Evolutionary conservation across 1,140 invertebrate genomes (phyloP), one percentile per base, ranked within the genome.

Genomic region (Oncopeltus fasciatus): DNA sequence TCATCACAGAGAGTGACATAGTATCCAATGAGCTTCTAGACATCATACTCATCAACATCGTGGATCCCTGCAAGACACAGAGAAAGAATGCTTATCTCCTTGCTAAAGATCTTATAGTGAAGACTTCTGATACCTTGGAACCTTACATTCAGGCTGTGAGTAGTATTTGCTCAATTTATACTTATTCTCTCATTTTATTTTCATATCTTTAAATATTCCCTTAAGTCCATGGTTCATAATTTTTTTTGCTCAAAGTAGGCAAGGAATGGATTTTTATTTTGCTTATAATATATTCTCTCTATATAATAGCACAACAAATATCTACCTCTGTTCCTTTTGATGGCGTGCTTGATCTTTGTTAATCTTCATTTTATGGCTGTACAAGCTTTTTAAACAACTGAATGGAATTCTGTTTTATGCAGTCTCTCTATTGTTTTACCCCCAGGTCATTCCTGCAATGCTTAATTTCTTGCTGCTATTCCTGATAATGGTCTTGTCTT

Each of bases 1-100:
- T 98, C 4, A 92, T 98, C 63, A 90, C 88, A 9, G 95, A 98
- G 75, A 92, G 92, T 21, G 95, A 98, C 71, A 86, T 90, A 66
- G 88, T 98, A 9, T 93, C 91, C 61, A 91, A 93, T 70, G 92
- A 96, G 74, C 75, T 98, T 21, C 74, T 98, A 46, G 92, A 98
- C 73, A 90, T 94, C 57, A 93, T 98, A 68, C 78, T 98, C 12
- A 84, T 90, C 66, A 96, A 97, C 72, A 86, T 98, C 70, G 90
- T 98, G 59, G 94, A 98, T 70, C 95, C 94, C n/a, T 84, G 87
- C 66, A 97, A 97, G 74, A 84, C 87, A 1, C 85, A 90, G 65
- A 87, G 87, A 63, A 94, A 92, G 73, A 87, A 92, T 73, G 90
- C 93, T 0, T 95, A 92, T 74, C 76, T 83, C 60, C 78, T 98